Base-by-base conservation (phyloP, 2,888 invertebrate genomes). In the Eupsilia transversa region DNA sequence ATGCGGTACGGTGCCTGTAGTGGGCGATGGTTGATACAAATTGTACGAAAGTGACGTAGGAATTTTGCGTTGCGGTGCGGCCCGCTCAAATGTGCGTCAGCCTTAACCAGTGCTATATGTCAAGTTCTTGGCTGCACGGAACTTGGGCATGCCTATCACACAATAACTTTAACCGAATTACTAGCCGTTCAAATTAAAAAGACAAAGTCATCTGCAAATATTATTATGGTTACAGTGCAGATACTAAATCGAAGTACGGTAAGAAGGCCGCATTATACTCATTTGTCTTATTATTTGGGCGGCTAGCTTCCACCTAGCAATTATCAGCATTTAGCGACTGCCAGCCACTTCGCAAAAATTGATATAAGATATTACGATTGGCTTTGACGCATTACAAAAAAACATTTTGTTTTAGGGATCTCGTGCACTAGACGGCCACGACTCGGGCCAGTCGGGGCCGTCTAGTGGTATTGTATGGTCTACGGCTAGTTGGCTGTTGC, bases 381-480 rank as follows among this genome's bases (percentile, higher is more conserved):
- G 17, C n/a, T 63, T 59, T 30, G 63, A 30, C 38, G 6, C 33
- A 66, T 69, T 69, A 81, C 59, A 70, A 54, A 71, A 59, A n/a
- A 64, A 0, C 59, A 57, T 79, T 82, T 82, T 59, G 14, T n/a
- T 54, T 7, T 17, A n/a, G n/a, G n/a, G n/a, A n/a, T n/a, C n/a
- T n/a, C n/a, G n/a, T n/a, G n/a, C n/a, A n/a, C n/a, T n/a, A n/a
- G n/a, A n/a, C n/a, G n/a, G n/a, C n/a, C n/a, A n/a, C n/a, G n/a
- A n/a, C n/a, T n/a, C n/a, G n/a, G n/a, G n/a, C n/a, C n/a, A n/a
- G n/a, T n/a, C n/a, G n/a, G n/a, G n/a, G n/a, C n/a, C n/a, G n/a
- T n/a, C n/a, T n/a, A n/a, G n/a, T n/a, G n/a, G n/a, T n/a, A n/a
- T n/a, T n/a, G n/a, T n/a, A n/a, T n/a, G n/a, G n/a, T n/a, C n/a